Base-by-base conservation (phyloP, 2,888 invertebrate species). In the Himalopsyche japonica region DNA sequence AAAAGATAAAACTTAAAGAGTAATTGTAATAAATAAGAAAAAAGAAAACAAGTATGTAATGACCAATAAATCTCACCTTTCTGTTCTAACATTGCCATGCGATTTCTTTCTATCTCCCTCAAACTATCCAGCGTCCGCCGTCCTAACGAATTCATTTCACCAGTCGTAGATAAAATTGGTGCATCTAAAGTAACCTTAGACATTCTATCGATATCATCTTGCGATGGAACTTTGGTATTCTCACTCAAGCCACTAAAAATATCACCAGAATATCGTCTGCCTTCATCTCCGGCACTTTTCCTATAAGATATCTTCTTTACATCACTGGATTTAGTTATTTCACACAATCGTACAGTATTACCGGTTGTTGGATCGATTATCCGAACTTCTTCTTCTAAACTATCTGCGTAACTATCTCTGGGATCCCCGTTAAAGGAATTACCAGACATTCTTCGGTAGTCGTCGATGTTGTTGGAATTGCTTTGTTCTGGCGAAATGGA, bases 121-220 rank as follows among this genome's bases (percentile, higher is more conserved):
- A 98, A 93, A 87, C 97, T 97, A 88, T 97, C 97, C 87, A 97
- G 93, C 0, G 97, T 96, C 89, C 96, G 94, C 86, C 95, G 94
- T 24, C 96, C 95, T 76, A 95, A 90, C 3, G 95, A 94, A 80
- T 92, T 92, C 88, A 93, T 94, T 86, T 95, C 94, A 0, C 94
- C 94, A 88, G 94, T 94, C 82, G 94, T 94, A 5, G 95, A 93
- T 83, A 95, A 91, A 84, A 97, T 94, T 4, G 97, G 97, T 0
- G 97, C 96, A 89, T 96, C 95, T 20, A 94, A 94, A 0, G 97
- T 97, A n/a, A 97, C 95, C 90, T 96, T 95, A n/a, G 96, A 96
- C 89, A 97, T 97, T 88, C 97, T 93, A 89, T 97, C 97, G 84
- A 97, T 96, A 89, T 97, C 97, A 88, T 97, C 96, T 89, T 96